phyloP scores from a whole-genome alignment of 2,113 vertebrate genomes.

The Sisor rabdophorus region DNA sequence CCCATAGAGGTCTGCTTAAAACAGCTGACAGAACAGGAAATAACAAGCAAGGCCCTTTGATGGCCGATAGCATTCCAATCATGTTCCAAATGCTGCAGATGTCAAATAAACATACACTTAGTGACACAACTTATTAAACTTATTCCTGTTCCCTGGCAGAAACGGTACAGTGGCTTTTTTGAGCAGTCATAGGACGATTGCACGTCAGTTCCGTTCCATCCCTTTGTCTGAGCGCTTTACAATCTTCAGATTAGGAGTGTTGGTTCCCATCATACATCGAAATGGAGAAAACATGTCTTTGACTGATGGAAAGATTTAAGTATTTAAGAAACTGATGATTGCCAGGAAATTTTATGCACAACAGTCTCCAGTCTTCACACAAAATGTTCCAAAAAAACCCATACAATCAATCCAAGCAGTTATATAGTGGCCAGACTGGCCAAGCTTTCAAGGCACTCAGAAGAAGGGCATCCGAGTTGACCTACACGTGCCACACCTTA shows the following conservation, averaged over 20 bases:
- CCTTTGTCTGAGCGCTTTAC: background rate
- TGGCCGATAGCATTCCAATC: constrained; percentile 62
- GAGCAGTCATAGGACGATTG: constrained; percentile 18
- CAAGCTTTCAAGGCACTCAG: too few relatives aligned
- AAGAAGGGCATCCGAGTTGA: background rate
- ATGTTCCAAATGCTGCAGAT: constrained; percentile 61
- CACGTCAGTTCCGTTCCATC: background rate
- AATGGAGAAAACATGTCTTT: background rate
- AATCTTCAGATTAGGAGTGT: background rate
- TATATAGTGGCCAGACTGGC: background rate
- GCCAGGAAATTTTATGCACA: background rate
- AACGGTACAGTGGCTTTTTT: constrained; percentile 25
- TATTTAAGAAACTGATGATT: background rate
- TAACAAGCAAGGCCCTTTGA: constrained; percentile 67
- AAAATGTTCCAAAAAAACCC: background rate
- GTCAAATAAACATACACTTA: constrained; percentile 60
- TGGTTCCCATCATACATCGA: background rate
- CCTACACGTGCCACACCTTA: background rate
- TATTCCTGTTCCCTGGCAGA: constrained; percentile 24
- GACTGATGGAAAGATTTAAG: background rate
- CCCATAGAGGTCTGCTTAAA: constrained; percentile 61
- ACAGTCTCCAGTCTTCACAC: background rate
- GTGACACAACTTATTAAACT: constrained; percentile 57
- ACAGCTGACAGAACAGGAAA: constrained; percentile 66
- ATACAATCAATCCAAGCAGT: background rate